These are phyloP conservation scores for Cryptus armator DNA, from an alignment of 2,888 invertebrate species.

Conservation along the genomic window DNA sequence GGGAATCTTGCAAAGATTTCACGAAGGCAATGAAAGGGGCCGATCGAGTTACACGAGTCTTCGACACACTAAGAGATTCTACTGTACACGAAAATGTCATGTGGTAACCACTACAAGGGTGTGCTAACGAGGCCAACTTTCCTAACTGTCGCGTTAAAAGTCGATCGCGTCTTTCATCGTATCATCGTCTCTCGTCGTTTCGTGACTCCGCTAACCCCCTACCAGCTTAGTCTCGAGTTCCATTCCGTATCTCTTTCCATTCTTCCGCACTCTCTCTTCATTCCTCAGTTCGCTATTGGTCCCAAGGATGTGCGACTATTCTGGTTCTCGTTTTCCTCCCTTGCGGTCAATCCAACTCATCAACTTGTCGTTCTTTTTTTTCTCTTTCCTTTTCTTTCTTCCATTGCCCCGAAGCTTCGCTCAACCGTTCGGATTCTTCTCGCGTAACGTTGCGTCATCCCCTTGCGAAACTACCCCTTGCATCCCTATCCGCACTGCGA, in stretches of 20 bases:
- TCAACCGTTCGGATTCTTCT: slow-evolving; percentile 46
- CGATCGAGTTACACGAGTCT: neutral
- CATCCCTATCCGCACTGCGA: slow-evolving; percentile 33
- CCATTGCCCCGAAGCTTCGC: neutral
- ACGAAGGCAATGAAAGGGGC: neutral
- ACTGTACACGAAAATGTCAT: neutral
- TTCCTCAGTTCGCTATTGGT: slow-evolving; percentile 5
- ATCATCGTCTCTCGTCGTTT: slow-evolving; percentile 55
- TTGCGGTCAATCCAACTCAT: slow-evolving; percentile 48
- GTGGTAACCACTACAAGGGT: slow-evolving; percentile 33
- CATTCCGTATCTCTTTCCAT: slow-evolving; percentile 31
- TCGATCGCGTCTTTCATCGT: slow-evolving; percentile 67
- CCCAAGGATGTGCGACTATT: neutral
- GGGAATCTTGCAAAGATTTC: neutral
- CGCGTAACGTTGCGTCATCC: slow-evolving; percentile 53
- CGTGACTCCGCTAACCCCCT: slow-evolving; percentile 55
- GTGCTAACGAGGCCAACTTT: slow-evolving; percentile 63
- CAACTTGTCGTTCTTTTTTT: slow-evolving; percentile 27
- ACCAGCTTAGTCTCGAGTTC: slow-evolving; percentile 36
- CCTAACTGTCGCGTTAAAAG: slow-evolving; percentile 67
- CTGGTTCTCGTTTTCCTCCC: slow-evolving; percentile 30
- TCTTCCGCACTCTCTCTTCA: slow-evolving; percentile 6
- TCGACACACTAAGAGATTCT: neutral
- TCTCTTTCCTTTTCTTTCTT: neutral
- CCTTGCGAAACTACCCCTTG: slow-evolving; percentile 40